phyloP scores from a whole-genome alignment of 37 sponge, comb jelly and placozoan genomes.

The Spongilla lacustris region DNA sequence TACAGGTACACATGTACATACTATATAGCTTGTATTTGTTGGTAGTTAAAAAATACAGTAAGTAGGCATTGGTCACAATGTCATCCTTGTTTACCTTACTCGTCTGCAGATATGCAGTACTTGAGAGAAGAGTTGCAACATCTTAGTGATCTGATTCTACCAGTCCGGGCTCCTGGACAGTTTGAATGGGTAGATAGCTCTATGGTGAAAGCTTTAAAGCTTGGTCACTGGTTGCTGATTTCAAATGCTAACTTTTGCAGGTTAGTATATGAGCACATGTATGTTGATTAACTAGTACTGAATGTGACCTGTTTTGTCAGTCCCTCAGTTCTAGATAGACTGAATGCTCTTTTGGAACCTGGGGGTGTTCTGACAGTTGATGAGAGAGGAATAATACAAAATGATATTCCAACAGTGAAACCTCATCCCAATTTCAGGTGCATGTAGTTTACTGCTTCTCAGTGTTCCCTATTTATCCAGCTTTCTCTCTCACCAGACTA shows the following conservation, averaged over 20 bases:
- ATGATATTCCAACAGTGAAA: conserved; percentile 45
- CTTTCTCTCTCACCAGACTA: conserved; percentile 61
- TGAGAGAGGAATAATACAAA: conserved; percentile 86
- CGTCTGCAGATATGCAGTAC: background rate
- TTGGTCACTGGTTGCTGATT: conserved; percentile 94
- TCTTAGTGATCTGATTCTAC: background rate
- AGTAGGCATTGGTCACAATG: too few species aligned
- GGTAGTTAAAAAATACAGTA: too few species aligned
- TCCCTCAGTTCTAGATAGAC: conserved; percentile 94
- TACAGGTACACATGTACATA: too few species aligned
- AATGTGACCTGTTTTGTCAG: too few species aligned
- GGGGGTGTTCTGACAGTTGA: conserved; percentile 82
- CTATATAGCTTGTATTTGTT: too few species aligned
- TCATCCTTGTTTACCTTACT: background rate
- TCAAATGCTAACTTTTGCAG: conserved; percentile 94
- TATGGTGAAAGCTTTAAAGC: conserved; percentile 75
- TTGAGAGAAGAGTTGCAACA: background rate
- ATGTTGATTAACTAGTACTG: too few species aligned
- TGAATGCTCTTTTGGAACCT: conserved; percentile 93
- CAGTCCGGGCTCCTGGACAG: conserved; percentile 19
- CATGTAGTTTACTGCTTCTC: background rate
- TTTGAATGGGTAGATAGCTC: conserved; percentile 97
- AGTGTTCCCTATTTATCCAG: background rate
- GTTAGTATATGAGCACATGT: too few species aligned
- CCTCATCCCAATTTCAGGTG: conserved; percentile 95